Percentiles rank a stretch among this genome's conserved stretches.
Conservation (phyloP, 2,797 vertebrate genomes). For the Enteromius anoplus region DNA sequence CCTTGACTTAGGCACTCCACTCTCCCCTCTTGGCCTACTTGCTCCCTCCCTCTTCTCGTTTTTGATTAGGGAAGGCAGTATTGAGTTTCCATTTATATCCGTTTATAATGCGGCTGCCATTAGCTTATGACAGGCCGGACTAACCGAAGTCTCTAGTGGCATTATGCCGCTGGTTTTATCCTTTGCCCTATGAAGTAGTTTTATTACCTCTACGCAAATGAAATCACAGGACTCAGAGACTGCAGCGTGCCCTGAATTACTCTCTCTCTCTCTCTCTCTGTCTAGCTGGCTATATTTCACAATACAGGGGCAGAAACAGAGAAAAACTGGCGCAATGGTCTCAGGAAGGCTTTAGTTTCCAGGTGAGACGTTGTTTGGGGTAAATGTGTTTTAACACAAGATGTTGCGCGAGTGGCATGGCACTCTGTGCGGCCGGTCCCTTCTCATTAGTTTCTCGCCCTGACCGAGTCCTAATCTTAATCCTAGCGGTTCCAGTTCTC, state of each 20-base stretch:
- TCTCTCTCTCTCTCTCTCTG: conserved; percentile 19
- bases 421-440: neutral
- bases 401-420: neutral
- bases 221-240: conserved; percentile 26
- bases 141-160: conserved; percentile 41
- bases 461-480: conserved; percentile 46
- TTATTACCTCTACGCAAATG: conserved; percentile 47
- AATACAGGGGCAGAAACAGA: neutral
- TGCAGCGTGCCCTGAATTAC: conserved; percentile 33
- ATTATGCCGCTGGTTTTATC: conserved; percentile 44
- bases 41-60: conserved; percentile 44
- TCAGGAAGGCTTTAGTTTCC: neutral
- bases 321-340: neutral
- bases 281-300: conserved; percentile 25
- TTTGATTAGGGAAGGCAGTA: conserved; percentile 48
- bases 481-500: conserved; percentile 40
- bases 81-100: conserved; percentile 53
- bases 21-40: conserved; percentile 45
- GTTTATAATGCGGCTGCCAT: conserved; percentile 49
- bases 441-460: conserved; percentile 18
- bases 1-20: conserved; percentile 51
- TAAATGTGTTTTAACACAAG: conserved; percentile 16
- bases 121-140: conserved; percentile 47
- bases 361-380: conserved; percentile 5
- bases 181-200: conserved; percentile 47